Evolutionary conservation across 2,113 vertebrate species (phyloP).

Genomic region (Oryzias celebensis): DNA sequence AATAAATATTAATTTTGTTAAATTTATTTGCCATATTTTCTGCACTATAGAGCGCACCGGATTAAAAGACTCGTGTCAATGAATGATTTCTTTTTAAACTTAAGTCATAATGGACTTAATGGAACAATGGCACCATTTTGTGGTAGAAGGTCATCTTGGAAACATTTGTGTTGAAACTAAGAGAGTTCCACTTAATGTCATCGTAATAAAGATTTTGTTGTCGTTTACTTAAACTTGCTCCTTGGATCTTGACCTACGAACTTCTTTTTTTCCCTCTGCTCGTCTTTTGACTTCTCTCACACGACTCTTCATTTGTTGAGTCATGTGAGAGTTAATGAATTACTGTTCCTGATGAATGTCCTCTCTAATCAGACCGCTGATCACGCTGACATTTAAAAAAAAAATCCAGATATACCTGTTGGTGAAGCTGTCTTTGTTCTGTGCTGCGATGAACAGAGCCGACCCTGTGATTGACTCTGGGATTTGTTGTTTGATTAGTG

Average conservation of each 20-base stretch:
- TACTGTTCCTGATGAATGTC: conserved; percentile 12
- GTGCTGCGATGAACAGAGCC: conserved; percentile 5
- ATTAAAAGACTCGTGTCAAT: too few species aligned
- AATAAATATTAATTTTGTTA: too few species aligned
- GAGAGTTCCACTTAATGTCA: too few species aligned
- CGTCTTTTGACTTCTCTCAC: not conserved
- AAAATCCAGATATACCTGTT: conserved; percentile 6
- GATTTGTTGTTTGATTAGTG: conserved; percentile 41
- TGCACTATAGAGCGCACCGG: too few species aligned
- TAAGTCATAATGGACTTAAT: too few species aligned
- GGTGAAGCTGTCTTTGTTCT: conserved; percentile 14
- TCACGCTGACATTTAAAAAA: conserved; percentile 25
- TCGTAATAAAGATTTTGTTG: not conserved
- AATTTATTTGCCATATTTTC: too few species aligned
- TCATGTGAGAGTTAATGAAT: conserved; percentile 20
- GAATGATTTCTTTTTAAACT: too few species aligned
- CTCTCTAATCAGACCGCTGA: conserved; percentile 11
- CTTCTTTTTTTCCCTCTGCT: not conserved
- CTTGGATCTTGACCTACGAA: not conserved
- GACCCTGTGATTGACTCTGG: too few species aligned
- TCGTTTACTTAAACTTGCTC: not conserved
- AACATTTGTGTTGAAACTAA: too few species aligned
- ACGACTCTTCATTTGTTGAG: not conserved
- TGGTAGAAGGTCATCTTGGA: too few species aligned
- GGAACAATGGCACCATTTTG: too few species aligned